These are phyloP conservation scores for Telmatherina bonti DNA, from an alignment of 2,797 vertebrate species.

Conservation along the genomic window DNA sequence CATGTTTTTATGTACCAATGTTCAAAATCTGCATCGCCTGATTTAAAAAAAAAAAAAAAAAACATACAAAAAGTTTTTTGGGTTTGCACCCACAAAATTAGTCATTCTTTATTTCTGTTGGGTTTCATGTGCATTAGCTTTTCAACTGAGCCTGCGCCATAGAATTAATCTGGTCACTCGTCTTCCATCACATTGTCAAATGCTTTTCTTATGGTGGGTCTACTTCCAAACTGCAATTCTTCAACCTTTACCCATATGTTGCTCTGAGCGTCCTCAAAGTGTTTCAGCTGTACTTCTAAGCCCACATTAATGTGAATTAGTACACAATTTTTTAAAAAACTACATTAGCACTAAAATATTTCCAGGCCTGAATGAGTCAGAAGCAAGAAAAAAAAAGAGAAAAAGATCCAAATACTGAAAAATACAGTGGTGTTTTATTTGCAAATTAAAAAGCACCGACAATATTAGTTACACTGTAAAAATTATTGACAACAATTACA, in stretches of 20 bases:
- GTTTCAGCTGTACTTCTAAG: not conserved
- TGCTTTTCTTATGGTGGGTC: not conserved
- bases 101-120: not conserved
- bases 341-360: no score
- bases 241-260: not conserved
- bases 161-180: not conserved
- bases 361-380: not conserved
- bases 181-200: not conserved
- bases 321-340: not conserved
- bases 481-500: conserved; percentile 91
- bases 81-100: not conserved
- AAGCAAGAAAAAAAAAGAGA: conserved; percentile 7
- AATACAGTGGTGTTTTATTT: conserved; percentile 92
- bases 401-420: conserved; percentile 73
- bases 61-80: not conserved
- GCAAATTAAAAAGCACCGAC: conserved; percentile 90
- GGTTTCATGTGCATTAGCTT: no score
- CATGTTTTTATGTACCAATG: not conserved
- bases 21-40: not conserved
- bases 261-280: not conserved
- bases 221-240: not conserved
- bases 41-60: not conserved
- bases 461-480: conserved; percentile 92
- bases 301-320: not conserved
- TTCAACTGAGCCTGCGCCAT: not conserved